phyloP scores from a whole-genome alignment of 2,888 invertebrate species.

The Melieria crassipennis region DNA sequence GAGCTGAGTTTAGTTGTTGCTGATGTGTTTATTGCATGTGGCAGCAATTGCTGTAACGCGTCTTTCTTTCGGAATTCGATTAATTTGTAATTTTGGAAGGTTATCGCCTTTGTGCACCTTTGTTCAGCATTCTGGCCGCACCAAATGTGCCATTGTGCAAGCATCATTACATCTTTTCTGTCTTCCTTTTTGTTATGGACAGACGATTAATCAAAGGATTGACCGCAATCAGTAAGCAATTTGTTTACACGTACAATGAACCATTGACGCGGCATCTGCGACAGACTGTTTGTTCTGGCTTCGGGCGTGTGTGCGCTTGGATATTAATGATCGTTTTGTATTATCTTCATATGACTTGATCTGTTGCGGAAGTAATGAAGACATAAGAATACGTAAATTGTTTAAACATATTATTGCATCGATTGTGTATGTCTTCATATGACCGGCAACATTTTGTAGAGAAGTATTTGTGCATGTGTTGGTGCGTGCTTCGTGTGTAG shows the following conservation, averaged over 20 bases:
- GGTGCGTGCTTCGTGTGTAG: no score
- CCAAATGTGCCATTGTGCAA: background rate
- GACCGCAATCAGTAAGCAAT: slow-evolving; percentile 28
- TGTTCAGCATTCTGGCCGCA: background rate
- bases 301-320: background rate
- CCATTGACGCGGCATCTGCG: slow-evolving; percentile 12
- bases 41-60: slow-evolving; percentile 6
- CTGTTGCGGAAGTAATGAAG: no score
- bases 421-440: no score
- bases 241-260: slow-evolving; percentile 23
- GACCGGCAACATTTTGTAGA: no score
- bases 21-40: slow-evolving; percentile 32
- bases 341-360: no score
- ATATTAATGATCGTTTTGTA: slow-evolving; percentile 11
- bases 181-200: background rate
- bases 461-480: no score
- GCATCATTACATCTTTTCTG: background rate
- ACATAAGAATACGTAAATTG: no score
- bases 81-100: background rate
- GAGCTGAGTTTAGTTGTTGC: background rate
- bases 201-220: slow-evolving; percentile 34
- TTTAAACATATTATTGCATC: no score
- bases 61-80: background rate
- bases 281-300: background rate
- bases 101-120: background rate